Evolutionary conservation across 1,140 invertebrate genomes (phyloP), one percentile per base, ranked within the genome.

Genomic region (Samia ricini): DNA sequence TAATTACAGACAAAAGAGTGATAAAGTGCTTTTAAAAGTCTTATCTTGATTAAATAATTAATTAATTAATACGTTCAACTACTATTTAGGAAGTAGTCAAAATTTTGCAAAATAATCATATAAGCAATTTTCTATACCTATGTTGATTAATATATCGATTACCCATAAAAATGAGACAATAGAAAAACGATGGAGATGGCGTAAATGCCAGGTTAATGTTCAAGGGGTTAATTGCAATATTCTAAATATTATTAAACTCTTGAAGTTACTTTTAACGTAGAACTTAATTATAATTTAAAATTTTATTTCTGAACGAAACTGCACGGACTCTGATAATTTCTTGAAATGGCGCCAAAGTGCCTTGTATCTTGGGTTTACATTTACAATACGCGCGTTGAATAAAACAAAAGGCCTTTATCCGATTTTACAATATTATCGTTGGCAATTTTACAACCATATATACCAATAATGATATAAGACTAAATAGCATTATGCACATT

Each of bases 271-370:
- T 42, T 42, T 42, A 42, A 15, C 12, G 10, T 1, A 42, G 33
- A 3, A 3, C n/a, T n/a, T n/a, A n/a, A 42, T 61, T 23, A 56
- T 24, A 24, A 59, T 63, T 57, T 60, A 24, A 49, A 63, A 63
- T 58, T 64, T 55, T 58, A 58, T 62, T 65, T 65, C 36, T 49
- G 42, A 60, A 15, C 36, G 8, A 26, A 33, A 15, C 12, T 20
- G 54, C 6, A 60, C 72, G 72, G 64, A 70, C 67, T 75, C 64
- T 55, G 63, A 69, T 76, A 78, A 85, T 81, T 80, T 81, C 75
- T 85, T 85, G 81, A 85, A 79, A 64, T 74, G 70, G 29, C 54
- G 83, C 83, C 81, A 85, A 85, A 69, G 72, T 76, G 69, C 56
- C 68, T 64, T 64, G 68, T 73, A 73, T 26, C 50, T 56, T 29